Percentiles rank a stretch among this genome's conserved stretches.
Conservation (phyloP, 2,113 vertebrate species). For the Thermophis baileyi region DNA sequence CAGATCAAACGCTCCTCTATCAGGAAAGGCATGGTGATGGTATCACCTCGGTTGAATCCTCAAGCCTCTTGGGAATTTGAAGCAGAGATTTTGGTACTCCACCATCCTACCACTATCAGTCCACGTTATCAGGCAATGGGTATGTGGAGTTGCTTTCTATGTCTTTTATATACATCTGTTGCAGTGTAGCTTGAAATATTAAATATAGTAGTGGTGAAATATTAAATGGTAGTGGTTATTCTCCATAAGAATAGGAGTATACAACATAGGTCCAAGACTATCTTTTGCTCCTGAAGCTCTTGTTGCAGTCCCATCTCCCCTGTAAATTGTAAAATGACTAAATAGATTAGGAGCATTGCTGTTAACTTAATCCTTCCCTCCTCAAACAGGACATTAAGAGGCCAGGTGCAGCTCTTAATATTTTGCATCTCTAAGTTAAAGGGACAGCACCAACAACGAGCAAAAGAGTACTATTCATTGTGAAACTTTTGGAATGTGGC, state of each 20-base stretch:
- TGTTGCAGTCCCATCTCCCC: not conserved
- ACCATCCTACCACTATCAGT: slow-evolving; percentile 97
- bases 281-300: not conserved
- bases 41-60: slow-evolving; percentile 90
- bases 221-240: not conserved
- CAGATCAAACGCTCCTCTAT: slow-evolving; percentile 98
- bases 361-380: not conserved
- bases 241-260: not conserved
- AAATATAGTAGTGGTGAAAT: not conserved
- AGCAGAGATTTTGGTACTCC: slow-evolving; percentile 94
- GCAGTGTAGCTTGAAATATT: not conserved
- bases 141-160: slow-evolving; percentile 58
- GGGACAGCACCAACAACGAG: not conserved
- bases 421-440: not conserved
- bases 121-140: slow-evolving; percentile 98
- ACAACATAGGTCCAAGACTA: not conserved
- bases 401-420: not conserved
- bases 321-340: not conserved
- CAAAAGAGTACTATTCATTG: not conserved
- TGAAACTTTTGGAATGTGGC: not conserved
- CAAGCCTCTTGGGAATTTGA: slow-evolving; percentile 99
- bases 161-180: not conserved
- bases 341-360: not conserved
- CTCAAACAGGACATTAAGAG: not conserved
- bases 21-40: slow-evolving; percentile 99